These are phyloP conservation scores for Heliconius ismenius DNA, from an alignment of 2,888 invertebrate species.

Conservation along the genomic window DNA sequence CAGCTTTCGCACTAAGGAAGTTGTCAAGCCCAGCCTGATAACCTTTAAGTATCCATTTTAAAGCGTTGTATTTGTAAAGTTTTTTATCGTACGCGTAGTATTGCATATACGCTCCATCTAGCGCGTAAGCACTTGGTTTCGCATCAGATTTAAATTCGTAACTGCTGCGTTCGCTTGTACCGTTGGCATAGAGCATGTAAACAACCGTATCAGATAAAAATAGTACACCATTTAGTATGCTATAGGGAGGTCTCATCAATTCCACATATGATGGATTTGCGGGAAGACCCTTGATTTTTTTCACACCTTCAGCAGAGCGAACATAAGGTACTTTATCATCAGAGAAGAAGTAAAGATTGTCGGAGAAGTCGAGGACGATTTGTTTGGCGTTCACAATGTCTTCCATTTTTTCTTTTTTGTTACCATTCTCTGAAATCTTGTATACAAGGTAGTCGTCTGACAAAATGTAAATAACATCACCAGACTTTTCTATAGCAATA, in stretches of 20 bases:
- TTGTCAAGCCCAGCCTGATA: background rate
- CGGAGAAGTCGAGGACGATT: slow-evolving; percentile 58
- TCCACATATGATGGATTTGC: slow-evolving; percentile 47
- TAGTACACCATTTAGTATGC: slow-evolving; percentile 53
- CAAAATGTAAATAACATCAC: slow-evolving; percentile 58
- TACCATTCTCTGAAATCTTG: slow-evolving; percentile 62
- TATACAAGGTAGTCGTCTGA: slow-evolving; percentile 58
- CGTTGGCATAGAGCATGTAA: slow-evolving; percentile 57
- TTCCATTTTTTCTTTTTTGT: slow-evolving; percentile 55
- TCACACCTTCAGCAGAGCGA: slow-evolving; percentile 50
- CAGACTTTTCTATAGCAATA: slow-evolving; percentile 43
- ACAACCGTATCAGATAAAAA: slow-evolving; percentile 53
- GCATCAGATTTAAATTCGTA: slow-evolving; percentile 49
- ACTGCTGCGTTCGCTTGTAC: slow-evolving; percentile 49
- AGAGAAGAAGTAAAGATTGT: slow-evolving; percentile 62
- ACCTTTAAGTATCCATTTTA: background rate
- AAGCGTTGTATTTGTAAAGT: slow-evolving; percentile 65
- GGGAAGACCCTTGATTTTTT: slow-evolving; percentile 60
- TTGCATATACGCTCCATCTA: slow-evolving; percentile 59
- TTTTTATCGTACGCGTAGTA: slow-evolving; percentile 64
- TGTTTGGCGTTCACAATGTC: slow-evolving; percentile 56
- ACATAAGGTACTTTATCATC: slow-evolving; percentile 56
- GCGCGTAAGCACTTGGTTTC: slow-evolving; percentile 58
- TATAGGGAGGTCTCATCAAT: slow-evolving; percentile 59
- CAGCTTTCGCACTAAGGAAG: background rate